These are phyloP conservation scores for Ametastegia equiseti DNA, from an alignment of 2,888 invertebrate species.

Conservation along the genomic window DNA sequence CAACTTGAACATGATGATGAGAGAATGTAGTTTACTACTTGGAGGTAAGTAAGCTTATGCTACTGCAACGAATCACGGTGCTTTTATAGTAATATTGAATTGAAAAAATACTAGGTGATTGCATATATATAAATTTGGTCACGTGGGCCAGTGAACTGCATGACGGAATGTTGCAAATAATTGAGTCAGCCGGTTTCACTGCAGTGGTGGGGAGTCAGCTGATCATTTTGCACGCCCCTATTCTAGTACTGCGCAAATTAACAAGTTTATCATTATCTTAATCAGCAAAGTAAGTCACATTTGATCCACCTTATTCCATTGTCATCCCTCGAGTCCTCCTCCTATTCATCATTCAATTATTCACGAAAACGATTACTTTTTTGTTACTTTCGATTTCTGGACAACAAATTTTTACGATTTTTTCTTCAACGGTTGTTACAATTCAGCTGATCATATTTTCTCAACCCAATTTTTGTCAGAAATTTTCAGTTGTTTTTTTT, in stretches of 20 bases:
- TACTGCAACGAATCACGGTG: conserved; percentile 57
- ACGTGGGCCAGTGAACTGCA: conserved; percentile 62
- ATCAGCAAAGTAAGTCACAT: neutral
- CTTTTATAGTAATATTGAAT: conserved; percentile 69
- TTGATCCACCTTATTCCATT: neutral
- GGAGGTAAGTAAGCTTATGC: conserved; percentile 70
- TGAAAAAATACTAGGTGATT: conserved; percentile 63
- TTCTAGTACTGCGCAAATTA: conserved; percentile 2
- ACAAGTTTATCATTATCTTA: neutral
- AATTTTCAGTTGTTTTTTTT: no score
- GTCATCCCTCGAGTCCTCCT: neutral
- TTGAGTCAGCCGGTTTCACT: conserved; percentile 70
- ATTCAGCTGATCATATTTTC: no score
- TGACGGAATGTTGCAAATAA: conserved; percentile 64
- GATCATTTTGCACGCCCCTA: conserved; percentile 29
- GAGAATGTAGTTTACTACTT: conserved; percentile 68
- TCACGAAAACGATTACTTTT: no score
- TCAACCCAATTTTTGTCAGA: no score
- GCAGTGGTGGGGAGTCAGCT: conserved; percentile 31
- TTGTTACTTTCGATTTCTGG: no score
- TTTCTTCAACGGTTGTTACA: no score
- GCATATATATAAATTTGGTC: conserved; percentile 63
- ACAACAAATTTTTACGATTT: neutral
- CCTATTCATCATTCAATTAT: neutral
- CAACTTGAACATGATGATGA: conserved; percentile 75